Evolutionary conservation across 2,888 invertebrate species (phyloP).

Genomic region (Apamea epomidion): DNA sequence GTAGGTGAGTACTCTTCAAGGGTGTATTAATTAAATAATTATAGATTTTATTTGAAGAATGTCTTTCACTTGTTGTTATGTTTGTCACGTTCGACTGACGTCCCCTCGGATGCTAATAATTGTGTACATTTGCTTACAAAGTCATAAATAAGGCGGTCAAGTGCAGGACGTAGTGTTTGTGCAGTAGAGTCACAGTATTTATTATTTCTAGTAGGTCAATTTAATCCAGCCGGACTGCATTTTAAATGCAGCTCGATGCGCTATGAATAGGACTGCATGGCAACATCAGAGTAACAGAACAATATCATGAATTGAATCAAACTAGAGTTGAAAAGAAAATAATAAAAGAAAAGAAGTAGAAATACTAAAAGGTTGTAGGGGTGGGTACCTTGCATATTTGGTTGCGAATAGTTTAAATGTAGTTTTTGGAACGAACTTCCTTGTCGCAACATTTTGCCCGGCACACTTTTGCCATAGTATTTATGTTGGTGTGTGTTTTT

Average conservation of each 20-base stretch:
- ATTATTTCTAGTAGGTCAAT: constrained; percentile 26
- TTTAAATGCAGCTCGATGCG: constrained; percentile 5
- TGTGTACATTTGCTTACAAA: constrained; percentile 33
- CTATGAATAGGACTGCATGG: not conserved
- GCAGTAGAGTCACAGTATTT: not conserved
- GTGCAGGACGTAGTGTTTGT: constrained; percentile 6
- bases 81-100: constrained; percentile 48
- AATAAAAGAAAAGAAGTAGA: too few relatives aligned
- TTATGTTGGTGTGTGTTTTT: too few relatives aligned
- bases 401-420: not conserved
- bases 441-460: too few relatives aligned
- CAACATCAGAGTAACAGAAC: not conserved
- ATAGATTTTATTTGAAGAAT: not conserved
- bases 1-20: constrained; percentile 74
- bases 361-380: not conserved
- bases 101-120: constrained; percentile 15
- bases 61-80: constrained; percentile 23
- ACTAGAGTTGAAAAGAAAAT: not conserved
- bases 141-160: constrained; percentile 37
- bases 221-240: not conserved
- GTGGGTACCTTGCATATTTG: not conserved
- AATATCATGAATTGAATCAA: not conserved
- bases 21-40: constrained; percentile 24
- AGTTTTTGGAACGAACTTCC: not conserved
- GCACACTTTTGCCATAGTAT: too few relatives aligned